phyloP scores from a whole-genome alignment of 2,113 vertebrate genomes.

The Heterotis niloticus region DNA sequence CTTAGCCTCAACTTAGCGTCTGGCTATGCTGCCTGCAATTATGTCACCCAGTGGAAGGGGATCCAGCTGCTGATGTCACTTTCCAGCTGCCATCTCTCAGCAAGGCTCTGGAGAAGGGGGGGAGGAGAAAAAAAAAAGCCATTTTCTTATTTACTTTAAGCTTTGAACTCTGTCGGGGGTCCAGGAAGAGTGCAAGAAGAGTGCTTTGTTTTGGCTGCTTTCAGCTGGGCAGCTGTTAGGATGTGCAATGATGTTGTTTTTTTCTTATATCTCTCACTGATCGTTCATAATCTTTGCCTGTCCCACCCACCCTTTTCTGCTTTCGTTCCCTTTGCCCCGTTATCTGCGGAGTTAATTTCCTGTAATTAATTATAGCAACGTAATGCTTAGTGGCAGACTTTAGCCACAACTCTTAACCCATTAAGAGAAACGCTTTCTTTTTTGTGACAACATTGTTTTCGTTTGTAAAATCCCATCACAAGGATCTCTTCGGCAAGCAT shows the following conservation, averaged over 20 bases:
- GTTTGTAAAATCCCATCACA: neutral
- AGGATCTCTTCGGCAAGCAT: neutral
- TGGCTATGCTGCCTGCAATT: conserved; percentile 28
- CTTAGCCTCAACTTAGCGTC: conserved; percentile 13
- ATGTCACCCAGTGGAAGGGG: conserved; percentile 21
- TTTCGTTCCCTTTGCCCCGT: too few relatives aligned
- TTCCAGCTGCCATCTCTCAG: conserved; percentile 24
- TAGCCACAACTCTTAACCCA: neutral
- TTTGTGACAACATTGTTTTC: neutral
- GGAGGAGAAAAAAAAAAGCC: neutral
- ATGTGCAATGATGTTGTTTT: too few relatives aligned
- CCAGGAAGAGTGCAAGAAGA: neutral
- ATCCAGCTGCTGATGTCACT: conserved; percentile 31
- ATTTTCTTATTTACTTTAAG: neutral
- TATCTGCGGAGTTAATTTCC: neutral
- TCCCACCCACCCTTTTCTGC: too few relatives aligned
- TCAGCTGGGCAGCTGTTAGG: neutral
- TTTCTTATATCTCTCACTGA: neutral
- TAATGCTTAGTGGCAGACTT: neutral
- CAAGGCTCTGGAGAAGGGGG: neutral
- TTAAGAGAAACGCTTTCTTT: neutral
- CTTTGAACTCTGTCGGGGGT: neutral
- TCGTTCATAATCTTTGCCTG: too few relatives aligned
- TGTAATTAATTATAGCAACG: conserved; percentile 3
- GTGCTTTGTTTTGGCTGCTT: neutral